Evolutionary conservation across 2,797 vertebrate genomes (phyloP), one percentile per base, ranked within the genome.

Genomic region (Dendrocincla tyrannina): DNA sequence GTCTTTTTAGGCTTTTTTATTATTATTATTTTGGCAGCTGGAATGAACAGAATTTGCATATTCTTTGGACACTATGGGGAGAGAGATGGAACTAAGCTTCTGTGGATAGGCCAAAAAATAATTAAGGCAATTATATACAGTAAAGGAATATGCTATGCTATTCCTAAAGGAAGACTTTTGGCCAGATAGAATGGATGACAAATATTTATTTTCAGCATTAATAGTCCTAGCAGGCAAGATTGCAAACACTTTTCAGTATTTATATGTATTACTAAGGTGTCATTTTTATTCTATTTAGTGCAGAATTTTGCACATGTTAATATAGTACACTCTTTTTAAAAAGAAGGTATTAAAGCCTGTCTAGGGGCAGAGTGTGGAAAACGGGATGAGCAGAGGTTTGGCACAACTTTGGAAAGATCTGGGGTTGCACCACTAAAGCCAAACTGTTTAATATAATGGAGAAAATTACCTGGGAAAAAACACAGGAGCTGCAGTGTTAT

Each of bases 111-210:
- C 84, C 95, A 96, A 89, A 93, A 94, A 88, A 89, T 93, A 91
- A 92, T 94, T 95, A 97, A 96, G 73, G 84, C 68, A 95, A 92
- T 94, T 93, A 85, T 55, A 74, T 39, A 85, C 27, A 82, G 83
- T 32, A 76, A 94, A 94, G 60, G 81, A 96, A 77, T 79, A 92
- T 46, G 41, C 19, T 85, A 46, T 74, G 41, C 49, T 92, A 79
- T 77, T 91, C 91, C 88, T 91, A 80, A 70, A 93, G 92, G 93
- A 80, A 77, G 72, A 64, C 63, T 91, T 91, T 67, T 77, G 66
- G 86, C 90, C 81, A 87, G 75, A 79, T 77, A 91, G 27, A 87
- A 67, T 47, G 12, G 22, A 89, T 23, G 80, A 87, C 74, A 93
- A 89, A 88, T 90, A 95, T 85, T 91, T 93, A 41, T 91, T 94